Percentiles rank a stretch among this genome's conserved stretches.
phyloP scores from a whole-genome alignment of 2,797 vertebrate species.

The Brachymystax lenok region DNA sequence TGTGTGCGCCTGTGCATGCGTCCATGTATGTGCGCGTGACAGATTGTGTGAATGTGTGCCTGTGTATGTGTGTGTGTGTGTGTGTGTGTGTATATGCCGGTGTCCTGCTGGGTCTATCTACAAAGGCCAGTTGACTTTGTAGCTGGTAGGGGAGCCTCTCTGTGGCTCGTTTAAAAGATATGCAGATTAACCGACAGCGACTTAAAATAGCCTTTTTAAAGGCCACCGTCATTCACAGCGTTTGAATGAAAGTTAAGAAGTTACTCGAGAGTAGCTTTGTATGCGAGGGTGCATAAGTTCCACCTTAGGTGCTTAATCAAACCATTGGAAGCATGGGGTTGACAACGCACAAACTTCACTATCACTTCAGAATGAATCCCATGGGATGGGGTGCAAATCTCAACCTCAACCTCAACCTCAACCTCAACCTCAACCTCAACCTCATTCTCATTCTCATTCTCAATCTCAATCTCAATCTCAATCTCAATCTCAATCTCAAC shows the following conservation, averaged over 20 bases:
- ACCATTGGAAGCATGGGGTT: too few relatives aligned
- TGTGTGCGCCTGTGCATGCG: background rate
- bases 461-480: too few relatives aligned
- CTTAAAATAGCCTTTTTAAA: background rate
- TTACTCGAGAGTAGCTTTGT: background rate
- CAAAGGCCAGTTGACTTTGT: slow-evolving; percentile 2
- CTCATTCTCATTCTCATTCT: too few relatives aligned
- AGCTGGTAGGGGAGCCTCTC: background rate
- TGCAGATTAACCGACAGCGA: background rate
- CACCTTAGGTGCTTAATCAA: too few relatives aligned
- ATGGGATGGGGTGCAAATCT: too few relatives aligned
- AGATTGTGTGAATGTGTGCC: background rate
- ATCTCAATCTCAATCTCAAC: too few relatives aligned
- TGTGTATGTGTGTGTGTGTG: slow-evolving; percentile 27
- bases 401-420: too few relatives aligned
- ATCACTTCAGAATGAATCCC: too few relatives aligned
- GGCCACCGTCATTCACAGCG: background rate
- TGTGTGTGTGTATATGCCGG: background rate
- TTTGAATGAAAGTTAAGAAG: background rate
- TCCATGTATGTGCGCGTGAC: background rate
- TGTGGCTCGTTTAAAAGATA: background rate
- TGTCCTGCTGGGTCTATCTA: background rate
- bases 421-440: too few relatives aligned
- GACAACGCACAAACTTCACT: too few relatives aligned
- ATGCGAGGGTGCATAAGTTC: background rate